Evolutionary conservation across 2,113 vertebrate genomes (phyloP).

Genomic region (Baryphthengus martii): DNA sequence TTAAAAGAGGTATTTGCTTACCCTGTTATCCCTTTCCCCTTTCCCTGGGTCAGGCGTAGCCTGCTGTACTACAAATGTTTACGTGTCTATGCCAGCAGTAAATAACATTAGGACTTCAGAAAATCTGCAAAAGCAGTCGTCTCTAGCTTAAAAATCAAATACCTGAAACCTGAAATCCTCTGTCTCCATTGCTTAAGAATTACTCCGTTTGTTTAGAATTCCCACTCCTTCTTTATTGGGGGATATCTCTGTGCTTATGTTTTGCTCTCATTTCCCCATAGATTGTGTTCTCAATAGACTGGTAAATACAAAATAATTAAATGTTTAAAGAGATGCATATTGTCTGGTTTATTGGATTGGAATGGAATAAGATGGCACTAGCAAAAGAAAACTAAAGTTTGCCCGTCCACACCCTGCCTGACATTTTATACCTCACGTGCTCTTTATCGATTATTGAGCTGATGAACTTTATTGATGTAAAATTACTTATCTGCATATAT

Average conservation of each 20-base stretch:
- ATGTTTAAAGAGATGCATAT: constrained; percentile 57
- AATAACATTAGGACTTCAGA: background rate
- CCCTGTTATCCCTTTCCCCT: background rate
- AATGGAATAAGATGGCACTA: constrained; percentile 67
- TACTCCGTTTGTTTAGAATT: background rate
- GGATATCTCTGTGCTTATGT: background rate
- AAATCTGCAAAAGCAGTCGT: background rate
- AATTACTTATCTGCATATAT: constrained; percentile 52
- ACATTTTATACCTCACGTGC: constrained; percentile 54
- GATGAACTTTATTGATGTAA: constrained; percentile 69
- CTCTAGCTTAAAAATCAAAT: background rate
- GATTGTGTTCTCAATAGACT: background rate
- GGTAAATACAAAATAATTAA: constrained; percentile 68
- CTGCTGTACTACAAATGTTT: background rate
- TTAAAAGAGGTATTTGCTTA: background rate
- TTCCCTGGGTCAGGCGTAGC: background rate
- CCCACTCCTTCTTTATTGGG: background rate
- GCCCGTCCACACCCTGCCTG: constrained; percentile 48
- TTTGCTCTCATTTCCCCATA: constrained; percentile 29
- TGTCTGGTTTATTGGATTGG: constrained; percentile 63
- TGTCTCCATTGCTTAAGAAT: background rate
- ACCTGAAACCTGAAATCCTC: background rate
- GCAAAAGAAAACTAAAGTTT: constrained; percentile 58
- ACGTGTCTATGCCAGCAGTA: background rate
- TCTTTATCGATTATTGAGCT: constrained; percentile 53